Evolutionary conservation across 2,888 invertebrate genomes (phyloP).

Genomic region (Drosophila demipolita): DNA sequence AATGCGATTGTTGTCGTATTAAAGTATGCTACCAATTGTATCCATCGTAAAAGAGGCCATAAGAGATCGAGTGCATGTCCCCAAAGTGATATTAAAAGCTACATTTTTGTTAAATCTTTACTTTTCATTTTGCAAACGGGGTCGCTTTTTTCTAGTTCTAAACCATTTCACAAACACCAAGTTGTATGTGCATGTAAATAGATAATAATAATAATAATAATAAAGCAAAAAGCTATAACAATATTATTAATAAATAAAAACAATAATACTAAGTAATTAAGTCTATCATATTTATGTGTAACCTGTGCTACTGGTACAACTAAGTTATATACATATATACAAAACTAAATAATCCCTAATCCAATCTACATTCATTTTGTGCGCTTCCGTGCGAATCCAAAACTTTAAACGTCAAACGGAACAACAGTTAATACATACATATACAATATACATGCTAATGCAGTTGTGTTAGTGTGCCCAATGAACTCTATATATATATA

Average conservation of each 20-base stretch:
- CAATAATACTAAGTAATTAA: constrained; percentile 20
- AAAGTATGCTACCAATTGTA: constrained; percentile 44
- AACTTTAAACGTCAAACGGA: constrained; percentile 63
- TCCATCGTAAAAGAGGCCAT: constrained; percentile 71
- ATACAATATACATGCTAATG: constrained; percentile 8
- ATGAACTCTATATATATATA: constrained; percentile 12
- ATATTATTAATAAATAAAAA: constrained; percentile 32
- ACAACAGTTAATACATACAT: constrained; percentile 22
- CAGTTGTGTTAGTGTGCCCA: background rate
- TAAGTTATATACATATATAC: constrained; percentile 44
- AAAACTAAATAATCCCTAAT: constrained; percentile 12
- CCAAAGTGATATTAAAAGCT: constrained; percentile 77
- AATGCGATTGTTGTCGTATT: constrained; percentile 56
- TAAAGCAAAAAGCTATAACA: constrained; percentile 37
- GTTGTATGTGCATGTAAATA: constrained; percentile 49
- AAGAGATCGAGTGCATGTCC: constrained; percentile 66
- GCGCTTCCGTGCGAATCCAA: constrained; percentile 71
- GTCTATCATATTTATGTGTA: constrained; percentile 59
- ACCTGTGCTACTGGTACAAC: constrained; percentile 63
- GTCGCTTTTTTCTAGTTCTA: constrained; percentile 55
- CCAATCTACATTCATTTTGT: constrained; percentile 34
- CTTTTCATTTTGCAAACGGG: constrained; percentile 68
- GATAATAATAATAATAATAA: constrained; percentile 25
- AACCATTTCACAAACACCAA: constrained; percentile 27
- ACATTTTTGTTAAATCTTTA: constrained; percentile 60